phyloP scores from a whole-genome alignment of 2,888 invertebrate species.

The Stramonita haemastoma region DNA sequence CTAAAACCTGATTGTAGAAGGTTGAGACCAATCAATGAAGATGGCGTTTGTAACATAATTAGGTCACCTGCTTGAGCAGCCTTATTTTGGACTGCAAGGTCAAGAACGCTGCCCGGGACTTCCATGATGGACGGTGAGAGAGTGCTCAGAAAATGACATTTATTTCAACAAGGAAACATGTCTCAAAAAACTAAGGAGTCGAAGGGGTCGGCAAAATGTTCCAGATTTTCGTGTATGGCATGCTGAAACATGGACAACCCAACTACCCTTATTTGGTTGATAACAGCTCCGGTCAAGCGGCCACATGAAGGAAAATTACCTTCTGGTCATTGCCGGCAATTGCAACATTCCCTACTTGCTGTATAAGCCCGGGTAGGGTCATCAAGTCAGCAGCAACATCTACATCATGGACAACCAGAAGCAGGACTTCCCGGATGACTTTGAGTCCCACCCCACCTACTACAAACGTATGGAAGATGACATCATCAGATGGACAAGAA shows the following conservation, averaged over 20 bases:
- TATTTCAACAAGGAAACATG: too few relatives aligned
- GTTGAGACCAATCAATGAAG: too few relatives aligned
- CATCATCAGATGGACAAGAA: constrained; percentile 29
- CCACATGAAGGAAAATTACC: constrained; percentile 85
- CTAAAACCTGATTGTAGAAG: too few relatives aligned
- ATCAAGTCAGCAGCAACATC: constrained; percentile 86
- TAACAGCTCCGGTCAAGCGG: constrained; percentile 83
- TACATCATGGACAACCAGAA: constrained; percentile 89
- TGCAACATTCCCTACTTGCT: constrained; percentile 94
- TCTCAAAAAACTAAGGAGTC: too few relatives aligned
- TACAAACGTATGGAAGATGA: constrained; percentile 82
- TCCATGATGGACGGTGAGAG: too few relatives aligned
- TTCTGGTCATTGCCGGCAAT: constrained; percentile 90
- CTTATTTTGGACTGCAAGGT: too few relatives aligned
- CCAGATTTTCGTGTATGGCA: constrained; percentile 90
- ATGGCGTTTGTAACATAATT: too few relatives aligned
- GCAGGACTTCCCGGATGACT: constrained; percentile 85
- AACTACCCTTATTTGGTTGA: constrained; percentile 87
- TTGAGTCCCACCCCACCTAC: constrained; percentile 90
- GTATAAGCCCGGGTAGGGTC: constrained; percentile 46
- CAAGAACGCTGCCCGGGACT: too few relatives aligned
- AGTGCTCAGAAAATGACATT: too few relatives aligned
- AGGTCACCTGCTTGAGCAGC: too few relatives aligned
- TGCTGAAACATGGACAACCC: constrained; percentile 90
- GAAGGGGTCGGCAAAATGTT: too few relatives aligned